Evolutionary conservation across 2,797 vertebrate species (phyloP).

Genomic region (Babyrousa celebensis): DNA sequence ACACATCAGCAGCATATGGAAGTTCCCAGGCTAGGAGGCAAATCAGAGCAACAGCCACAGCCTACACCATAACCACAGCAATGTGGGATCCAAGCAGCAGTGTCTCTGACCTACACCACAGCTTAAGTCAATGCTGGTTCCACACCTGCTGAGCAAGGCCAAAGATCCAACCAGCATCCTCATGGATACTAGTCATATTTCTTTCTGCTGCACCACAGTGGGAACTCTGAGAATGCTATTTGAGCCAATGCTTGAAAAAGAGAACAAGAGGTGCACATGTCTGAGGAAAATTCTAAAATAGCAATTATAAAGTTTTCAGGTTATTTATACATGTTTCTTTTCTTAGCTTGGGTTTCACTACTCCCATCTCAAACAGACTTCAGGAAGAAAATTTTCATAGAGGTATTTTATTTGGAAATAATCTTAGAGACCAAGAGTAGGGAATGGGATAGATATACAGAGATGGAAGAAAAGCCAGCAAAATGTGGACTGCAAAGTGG

Average conservation of each 20-base stretch:
- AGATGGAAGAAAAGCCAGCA: neutral
- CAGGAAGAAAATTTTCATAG: neutral
- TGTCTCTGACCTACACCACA: too few species aligned
- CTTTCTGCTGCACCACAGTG: too few species aligned
- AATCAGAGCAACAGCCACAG: too few species aligned
- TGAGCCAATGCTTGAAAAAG: neutral
- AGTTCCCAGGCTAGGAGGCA: too few species aligned
- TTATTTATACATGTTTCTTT: neutral
- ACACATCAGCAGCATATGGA: too few species aligned
- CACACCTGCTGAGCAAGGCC: too few species aligned
- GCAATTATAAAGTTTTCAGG: neutral
- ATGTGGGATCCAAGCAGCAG: too few species aligned
- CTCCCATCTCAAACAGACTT: neutral
- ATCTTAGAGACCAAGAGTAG: neutral
- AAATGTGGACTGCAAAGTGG: neutral
- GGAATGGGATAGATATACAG: neutral
- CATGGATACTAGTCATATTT: too few species aligned
- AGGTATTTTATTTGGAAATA: neutral
- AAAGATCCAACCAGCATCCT: too few species aligned
- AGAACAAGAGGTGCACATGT: neutral
- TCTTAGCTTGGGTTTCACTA: neutral
- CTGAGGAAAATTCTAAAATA: neutral
- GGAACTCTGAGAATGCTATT: neutral
- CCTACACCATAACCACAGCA: too few species aligned
- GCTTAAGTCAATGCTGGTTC: too few species aligned